Percentiles rank a stretch among this genome's conserved stretches.
These are phyloP conservation scores for Holacanthus passer DNA, from an alignment of 2,113 vertebrate genomes.

Conservation along the genomic window DNA sequence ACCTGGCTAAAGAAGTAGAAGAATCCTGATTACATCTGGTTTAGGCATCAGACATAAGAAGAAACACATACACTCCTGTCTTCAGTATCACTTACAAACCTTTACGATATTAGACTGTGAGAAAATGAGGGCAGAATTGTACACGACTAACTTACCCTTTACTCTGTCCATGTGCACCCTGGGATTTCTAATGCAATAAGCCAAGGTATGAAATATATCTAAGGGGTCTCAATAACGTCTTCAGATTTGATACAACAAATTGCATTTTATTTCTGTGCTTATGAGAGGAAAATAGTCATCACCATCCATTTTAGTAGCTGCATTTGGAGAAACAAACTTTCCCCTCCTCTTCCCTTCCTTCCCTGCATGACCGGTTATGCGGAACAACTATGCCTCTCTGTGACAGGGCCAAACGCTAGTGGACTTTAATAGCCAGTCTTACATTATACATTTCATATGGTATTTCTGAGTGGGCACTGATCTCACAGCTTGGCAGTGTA, in stretches of 20 bases:
- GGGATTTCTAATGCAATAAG: conserved; percentile 3
- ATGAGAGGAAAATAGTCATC: conserved; percentile 67
- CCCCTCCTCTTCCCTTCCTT: conserved; percentile 43
- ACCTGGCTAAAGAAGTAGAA: conserved; percentile 20
- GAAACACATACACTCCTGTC: not conserved
- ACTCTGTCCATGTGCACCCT: not conserved
- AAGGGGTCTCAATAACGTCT: not conserved
- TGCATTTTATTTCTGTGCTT: conserved; percentile 45
- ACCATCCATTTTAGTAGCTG: conserved; percentile 44
- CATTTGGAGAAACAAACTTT: conserved; percentile 68
- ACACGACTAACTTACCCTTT: conserved; percentile 16
- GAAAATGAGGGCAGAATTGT: not conserved
- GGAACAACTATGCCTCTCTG: conserved; percentile 61
- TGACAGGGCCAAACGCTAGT: conserved; percentile 67
- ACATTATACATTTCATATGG: conserved; percentile 83
- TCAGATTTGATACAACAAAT: conserved; percentile 42
- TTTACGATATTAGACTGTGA: conserved; percentile 25
- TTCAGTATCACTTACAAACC: not conserved
- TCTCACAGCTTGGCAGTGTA: conserved; percentile 82
- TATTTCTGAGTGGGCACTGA: conserved; percentile 81
- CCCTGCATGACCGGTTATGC: conserved; percentile 61
- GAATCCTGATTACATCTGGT: not conserved
- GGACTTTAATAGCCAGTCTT: conserved; percentile 72
- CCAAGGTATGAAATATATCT: conserved; percentile 29
- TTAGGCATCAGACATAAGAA: not conserved